phyloP scores from a whole-genome alignment of 2,797 vertebrate genomes.

The Dromococcyx pavoninus region DNA sequence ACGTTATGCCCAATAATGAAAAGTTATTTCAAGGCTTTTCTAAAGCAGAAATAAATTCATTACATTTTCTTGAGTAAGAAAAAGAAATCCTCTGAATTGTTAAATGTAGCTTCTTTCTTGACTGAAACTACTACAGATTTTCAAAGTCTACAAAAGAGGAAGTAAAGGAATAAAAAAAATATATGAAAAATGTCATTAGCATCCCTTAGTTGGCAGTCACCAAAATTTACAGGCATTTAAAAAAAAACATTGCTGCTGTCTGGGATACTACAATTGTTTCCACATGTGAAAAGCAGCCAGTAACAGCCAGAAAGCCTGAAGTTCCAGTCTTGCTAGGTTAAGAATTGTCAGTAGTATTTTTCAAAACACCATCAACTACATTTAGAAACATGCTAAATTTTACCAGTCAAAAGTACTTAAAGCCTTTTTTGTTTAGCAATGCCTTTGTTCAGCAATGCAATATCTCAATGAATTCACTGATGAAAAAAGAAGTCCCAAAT shows the following conservation, averaged over 20 bases:
- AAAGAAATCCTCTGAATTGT: not conserved
- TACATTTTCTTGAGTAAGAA: not conserved
- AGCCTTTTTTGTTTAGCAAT: not conserved
- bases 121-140: not conserved
- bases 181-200: not conserved
- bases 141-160: not conserved
- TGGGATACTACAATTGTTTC: constrained; percentile 34
- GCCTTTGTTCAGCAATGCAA: not conserved
- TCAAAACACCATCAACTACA: not conserved
- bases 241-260: constrained; percentile 27
- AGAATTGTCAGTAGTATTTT: constrained; percentile 12
- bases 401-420: not conserved
- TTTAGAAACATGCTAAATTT: constrained; percentile 14
- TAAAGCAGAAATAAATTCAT: not conserved
- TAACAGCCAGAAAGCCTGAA: not conserved
- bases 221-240: constrained; percentile 23
- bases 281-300: constrained; percentile 17
- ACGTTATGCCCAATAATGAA: not conserved
- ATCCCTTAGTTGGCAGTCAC: not conserved
- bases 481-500: not conserved
- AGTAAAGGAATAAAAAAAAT: not conserved
- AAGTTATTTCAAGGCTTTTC: not conserved
- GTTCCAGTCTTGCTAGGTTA: not conserved
- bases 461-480: not conserved
- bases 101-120: not conserved